Evolutionary conservation across 2,888 invertebrate genomes (phyloP).

Genomic region (Herminia tarsipennalis): DNA sequence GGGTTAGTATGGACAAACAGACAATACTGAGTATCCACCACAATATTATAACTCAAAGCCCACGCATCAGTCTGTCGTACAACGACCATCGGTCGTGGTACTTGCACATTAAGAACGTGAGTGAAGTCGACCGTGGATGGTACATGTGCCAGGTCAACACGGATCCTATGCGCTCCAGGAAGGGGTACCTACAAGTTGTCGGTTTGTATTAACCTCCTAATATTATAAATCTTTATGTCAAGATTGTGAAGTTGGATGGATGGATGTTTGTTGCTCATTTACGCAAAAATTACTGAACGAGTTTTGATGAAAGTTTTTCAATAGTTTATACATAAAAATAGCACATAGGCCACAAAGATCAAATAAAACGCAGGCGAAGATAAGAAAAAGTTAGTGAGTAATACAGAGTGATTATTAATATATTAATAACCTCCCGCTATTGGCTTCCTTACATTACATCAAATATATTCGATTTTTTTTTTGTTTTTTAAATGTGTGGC

Average conservation of each 20-base stretch:
- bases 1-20: constrained; percentile 97
- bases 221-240: background rate
- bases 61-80: constrained; percentile 93
- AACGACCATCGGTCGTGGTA: constrained; percentile 97
- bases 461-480: no score
- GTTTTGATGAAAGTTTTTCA: no score
- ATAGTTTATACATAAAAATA: no score
- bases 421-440: no score
- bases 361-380: no score
- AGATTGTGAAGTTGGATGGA: background rate
- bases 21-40: constrained; percentile 97
- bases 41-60: constrained; percentile 96
- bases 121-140: constrained; percentile 95
- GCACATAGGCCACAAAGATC: no score
- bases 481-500: no score
- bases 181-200: constrained; percentile 96
- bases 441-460: no score
- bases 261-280: background rate
- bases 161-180: constrained; percentile 95
- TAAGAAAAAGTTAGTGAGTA: no score
- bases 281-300: background rate
- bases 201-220: no score
- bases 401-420: no score
- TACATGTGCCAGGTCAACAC: constrained; percentile 97
- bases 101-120: constrained; percentile 94